Conservation (phyloP, 2,797 vertebrate species). For the Smutsia temminckii region DNA sequence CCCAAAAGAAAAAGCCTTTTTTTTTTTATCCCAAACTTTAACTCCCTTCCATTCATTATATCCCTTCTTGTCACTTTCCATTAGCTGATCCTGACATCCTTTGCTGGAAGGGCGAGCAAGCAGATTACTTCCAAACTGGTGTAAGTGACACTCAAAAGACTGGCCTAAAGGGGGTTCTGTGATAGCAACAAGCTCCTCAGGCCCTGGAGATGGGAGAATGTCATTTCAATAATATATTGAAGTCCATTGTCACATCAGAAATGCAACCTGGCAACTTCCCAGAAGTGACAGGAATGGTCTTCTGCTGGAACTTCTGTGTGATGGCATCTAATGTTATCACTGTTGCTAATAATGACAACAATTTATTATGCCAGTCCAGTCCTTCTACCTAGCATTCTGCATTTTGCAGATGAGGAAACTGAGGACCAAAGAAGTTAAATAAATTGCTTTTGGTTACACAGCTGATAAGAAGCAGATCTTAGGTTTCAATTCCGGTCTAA, state of each 20-base stretch:
- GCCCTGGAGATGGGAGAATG: constrained; percentile 76
- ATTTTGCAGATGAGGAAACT: constrained; percentile 6
- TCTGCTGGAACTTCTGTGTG: neutral
- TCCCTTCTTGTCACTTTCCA: constrained; percentile 88
- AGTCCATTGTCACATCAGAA: constrained; percentile 72
- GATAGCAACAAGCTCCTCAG: constrained; percentile 67
- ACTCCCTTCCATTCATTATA: constrained; percentile 82
- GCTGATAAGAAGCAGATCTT: neutral
- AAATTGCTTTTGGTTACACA: neutral
- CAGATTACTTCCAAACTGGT: constrained; percentile 87
- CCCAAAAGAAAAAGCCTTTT: constrained; percentile 82
- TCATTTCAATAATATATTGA: constrained; percentile 83
- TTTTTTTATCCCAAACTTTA: constrained; percentile 81
- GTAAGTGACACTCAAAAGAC: constrained; percentile 88
- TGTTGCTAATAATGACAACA: neutral
- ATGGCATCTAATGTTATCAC: neutral
- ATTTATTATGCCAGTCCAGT: neutral
- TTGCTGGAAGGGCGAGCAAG: constrained; percentile 86
- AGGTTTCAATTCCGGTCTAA: neutral
- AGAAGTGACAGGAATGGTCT: neutral
- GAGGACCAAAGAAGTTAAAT: neutral
- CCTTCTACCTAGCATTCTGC: neutral
- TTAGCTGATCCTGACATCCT: constrained; percentile 87
- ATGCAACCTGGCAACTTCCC: constrained; percentile 66
- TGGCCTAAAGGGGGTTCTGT: constrained; percentile 83